phyloP scores from a whole-genome alignment of 2,797 vertebrate species.

The Eleutherodactylus coqui region DNA sequence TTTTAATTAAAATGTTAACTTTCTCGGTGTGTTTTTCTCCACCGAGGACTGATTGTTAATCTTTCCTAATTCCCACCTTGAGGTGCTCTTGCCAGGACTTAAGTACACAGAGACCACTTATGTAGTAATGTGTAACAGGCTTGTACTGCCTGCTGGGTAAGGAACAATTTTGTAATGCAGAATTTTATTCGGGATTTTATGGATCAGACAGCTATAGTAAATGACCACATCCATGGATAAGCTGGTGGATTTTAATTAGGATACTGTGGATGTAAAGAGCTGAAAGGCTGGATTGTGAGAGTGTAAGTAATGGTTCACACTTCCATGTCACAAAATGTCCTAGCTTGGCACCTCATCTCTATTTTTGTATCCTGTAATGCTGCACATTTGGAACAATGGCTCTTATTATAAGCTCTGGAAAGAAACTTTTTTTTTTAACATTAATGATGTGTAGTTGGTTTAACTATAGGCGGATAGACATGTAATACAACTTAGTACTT shows the following conservation, averaged over 20 bases:
- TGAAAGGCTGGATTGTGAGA: constrained; percentile 41
- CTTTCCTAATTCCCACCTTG: constrained; percentile 49
- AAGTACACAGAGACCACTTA: constrained; percentile 43
- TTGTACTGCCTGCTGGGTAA: constrained; percentile 39
- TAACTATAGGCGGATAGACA: background rate
- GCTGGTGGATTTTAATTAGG: constrained; percentile 42
- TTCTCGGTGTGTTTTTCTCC: constrained; percentile 31
- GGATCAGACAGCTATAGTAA: constrained; percentile 50
- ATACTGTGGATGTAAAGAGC: constrained; percentile 32
- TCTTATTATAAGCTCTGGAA: constrained; percentile 19
- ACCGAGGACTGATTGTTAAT: constrained; percentile 50
- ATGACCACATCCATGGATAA: constrained; percentile 53
- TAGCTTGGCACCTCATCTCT: constrained; percentile 52
- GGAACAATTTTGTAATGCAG: constrained; percentile 54
- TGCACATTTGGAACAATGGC: constrained; percentile 25
- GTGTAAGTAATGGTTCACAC: constrained; percentile 49
- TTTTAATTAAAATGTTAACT: constrained; percentile 27
- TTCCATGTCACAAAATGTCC: constrained; percentile 48
- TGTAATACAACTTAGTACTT: background rate
- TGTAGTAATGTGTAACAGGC: constrained; percentile 46
- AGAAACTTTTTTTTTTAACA: constrained; percentile 2
- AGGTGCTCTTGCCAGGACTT: constrained; percentile 41
- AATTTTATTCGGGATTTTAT: constrained; percentile 56
- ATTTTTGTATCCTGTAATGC: constrained; percentile 27
- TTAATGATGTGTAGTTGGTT: background rate